Base-by-base conservation (phyloP, 1,140 invertebrate genomes). In the Zaprionus kolodkinae region DNA sequence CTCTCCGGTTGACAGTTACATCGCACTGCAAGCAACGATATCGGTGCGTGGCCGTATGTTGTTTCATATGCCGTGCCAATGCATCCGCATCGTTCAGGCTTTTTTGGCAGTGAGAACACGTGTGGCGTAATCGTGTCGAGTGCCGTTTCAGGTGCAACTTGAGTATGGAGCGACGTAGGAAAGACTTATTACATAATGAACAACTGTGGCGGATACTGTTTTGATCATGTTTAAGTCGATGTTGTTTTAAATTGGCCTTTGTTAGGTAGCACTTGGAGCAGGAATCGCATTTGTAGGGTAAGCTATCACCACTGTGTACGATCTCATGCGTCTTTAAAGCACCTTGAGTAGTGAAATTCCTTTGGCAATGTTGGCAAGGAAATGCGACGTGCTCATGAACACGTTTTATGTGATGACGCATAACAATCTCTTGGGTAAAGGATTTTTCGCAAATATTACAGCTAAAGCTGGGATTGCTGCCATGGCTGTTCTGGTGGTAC, bases 1-100 rank as follows among this genome's bases (percentile, higher is more conserved):
- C 95, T 78, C 95, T 95, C 11, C 95, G 92, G 52, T 94, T 89
- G 71, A 95, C 95, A 1, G 91, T 93, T 1, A 94, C 93, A 4
- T 93, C 93, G 81, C 95, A 95, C 9, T 94, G 91, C 50, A 93
- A 93, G 88, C 95, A 96, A 11, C 93, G 93, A 76, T 93, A 95
- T 0, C 93, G 93, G 63, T 94, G 94, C 10, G 92, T 93, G 71
- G 94, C 94, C 93, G 83, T n/a, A 93, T 88, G 91, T 11, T 88
- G 81, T 52, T 78, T 90, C 0, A 62, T 21, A 35, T 92, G 91
- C 0, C 91, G 68, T 17, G 72, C 15, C 15, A 92, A 64, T 2
- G 91, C 77, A 45, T 85, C 79, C 1, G 52, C 52, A 43, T 92
- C 91, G 12, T 78, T 90, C 52, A 88, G 91, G 17, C 68, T 79